A percentile compares a stretch with the other conserved stretches of the same genome.
phyloP scores from a whole-genome alignment of 2,797 vertebrate genomes.

The Ctenopoma kingsleyae region DNA sequence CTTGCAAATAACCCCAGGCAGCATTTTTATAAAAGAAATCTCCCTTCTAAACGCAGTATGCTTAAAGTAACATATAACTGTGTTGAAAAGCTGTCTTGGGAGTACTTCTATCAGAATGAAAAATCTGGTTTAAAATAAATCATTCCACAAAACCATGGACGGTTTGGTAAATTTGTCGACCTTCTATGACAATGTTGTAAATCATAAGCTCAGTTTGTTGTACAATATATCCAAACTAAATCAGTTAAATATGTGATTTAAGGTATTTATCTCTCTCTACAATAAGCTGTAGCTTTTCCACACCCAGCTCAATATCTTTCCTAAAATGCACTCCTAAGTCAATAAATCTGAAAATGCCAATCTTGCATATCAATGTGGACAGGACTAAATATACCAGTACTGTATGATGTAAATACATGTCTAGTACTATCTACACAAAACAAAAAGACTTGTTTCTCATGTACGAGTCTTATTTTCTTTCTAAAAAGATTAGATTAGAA shows the following conservation, averaged over 20 bases:
- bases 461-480: too few relatives aligned
- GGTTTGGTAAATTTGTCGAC: neutral
- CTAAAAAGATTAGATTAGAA: too few relatives aligned
- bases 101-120: constrained; percentile 22
- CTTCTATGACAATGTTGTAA: constrained; percentile 1
- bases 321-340: too few relatives aligned
- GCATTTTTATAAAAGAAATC: constrained; percentile 50
- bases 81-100: constrained; percentile 10
- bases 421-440: neutral
- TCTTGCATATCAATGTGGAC: too few relatives aligned
- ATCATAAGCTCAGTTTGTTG: neutral
- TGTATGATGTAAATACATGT: too few relatives aligned
- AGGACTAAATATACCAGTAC: too few relatives aligned
- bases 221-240: too few relatives aligned
- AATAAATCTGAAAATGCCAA: too few relatives aligned
- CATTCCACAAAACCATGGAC: neutral
- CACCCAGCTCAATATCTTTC: too few relatives aligned
- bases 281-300: too few relatives aligned
- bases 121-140: constrained; percentile 30
- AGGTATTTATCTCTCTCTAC: too few relatives aligned
- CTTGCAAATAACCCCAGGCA: constrained; percentile 56
- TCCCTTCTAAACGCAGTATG: constrained; percentile 24
- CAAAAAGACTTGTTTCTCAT: neutral
- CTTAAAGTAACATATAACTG: constrained; percentile 42
- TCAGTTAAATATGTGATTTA: too few relatives aligned